A percentile compares a stretch with the other conserved stretches of the same genome.
Evolutionary conservation across 1,140 invertebrate species (phyloP).

Genomic region (Lepidurus apus): DNA sequence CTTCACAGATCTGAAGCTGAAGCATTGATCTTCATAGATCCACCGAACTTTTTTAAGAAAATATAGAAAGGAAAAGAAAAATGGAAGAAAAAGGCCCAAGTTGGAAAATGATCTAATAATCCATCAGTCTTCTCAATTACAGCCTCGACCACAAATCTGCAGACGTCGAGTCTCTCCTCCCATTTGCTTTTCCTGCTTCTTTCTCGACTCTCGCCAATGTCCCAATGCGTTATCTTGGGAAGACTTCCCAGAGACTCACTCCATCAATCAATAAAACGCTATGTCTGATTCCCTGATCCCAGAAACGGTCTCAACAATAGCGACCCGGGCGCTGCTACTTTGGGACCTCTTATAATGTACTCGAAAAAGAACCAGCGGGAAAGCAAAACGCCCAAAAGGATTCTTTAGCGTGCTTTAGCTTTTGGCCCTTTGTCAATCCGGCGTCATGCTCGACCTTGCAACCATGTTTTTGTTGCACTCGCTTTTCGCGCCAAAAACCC

Average conservation of each 20-base stretch:
- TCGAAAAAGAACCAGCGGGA: too few species aligned
- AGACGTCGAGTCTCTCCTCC: not conserved
- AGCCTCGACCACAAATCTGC: not conserved
- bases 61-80: not conserved
- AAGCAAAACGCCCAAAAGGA: too few species aligned
- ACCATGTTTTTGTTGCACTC: too few species aligned
- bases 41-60: not conserved
- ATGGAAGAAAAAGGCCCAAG: not conserved
- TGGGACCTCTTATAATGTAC: too few species aligned
- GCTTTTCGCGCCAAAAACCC: too few species aligned
- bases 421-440: too few species aligned
- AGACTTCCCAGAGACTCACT: not conserved
- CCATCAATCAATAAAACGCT: conserved; percentile 17
- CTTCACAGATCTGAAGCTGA: too few species aligned
- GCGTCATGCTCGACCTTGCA: too few species aligned
- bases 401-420: too few species aligned
- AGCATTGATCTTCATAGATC: too few species aligned
- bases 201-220: not conserved
- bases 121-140: not conserved
- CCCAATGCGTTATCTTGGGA: not conserved
- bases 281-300: not conserved
- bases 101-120: not conserved
- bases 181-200: not conserved
- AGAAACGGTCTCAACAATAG: not conserved
- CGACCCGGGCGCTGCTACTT: not conserved